phyloP scores from a whole-genome alignment of 2,797 vertebrate genomes.

The Dermochelys coriacea region DNA sequence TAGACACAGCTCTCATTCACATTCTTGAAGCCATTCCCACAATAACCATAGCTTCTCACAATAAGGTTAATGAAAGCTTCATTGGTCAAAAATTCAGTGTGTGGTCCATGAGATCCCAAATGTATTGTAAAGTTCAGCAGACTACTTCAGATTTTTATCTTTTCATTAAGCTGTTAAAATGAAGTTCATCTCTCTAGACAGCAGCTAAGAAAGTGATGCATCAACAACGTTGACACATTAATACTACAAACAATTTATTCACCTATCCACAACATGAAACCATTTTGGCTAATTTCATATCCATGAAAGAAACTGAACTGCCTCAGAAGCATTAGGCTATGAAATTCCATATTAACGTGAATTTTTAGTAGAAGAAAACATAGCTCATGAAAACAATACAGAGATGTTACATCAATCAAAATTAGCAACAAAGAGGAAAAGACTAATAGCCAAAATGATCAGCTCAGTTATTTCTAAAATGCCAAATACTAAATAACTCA shows the following conservation, averaged over 20 bases:
- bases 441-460: neutral
- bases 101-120: neutral
- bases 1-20: neutral
- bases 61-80: constrained; percentile 44
- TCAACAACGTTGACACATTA: neutral
- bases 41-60: constrained; percentile 2
- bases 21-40: neutral
- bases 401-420: neutral
- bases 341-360: neutral
- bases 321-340: neutral
- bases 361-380: neutral
- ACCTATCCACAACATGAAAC: neutral
- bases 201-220: constrained; percentile 2
- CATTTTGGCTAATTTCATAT: neutral
- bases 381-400: neutral
- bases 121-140: constrained; percentile 6
- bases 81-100: neutral
- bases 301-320: neutral
- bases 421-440: neutral
- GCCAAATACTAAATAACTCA: neutral
- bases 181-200: neutral
- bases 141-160: neutral
- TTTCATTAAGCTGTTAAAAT: constrained; percentile 8
- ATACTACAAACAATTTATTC: neutral
- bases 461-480: neutral